Evolutionary conservation across 2,888 invertebrate genomes (phyloP).

Genomic region (Caenorhabditis sp.): DNA sequence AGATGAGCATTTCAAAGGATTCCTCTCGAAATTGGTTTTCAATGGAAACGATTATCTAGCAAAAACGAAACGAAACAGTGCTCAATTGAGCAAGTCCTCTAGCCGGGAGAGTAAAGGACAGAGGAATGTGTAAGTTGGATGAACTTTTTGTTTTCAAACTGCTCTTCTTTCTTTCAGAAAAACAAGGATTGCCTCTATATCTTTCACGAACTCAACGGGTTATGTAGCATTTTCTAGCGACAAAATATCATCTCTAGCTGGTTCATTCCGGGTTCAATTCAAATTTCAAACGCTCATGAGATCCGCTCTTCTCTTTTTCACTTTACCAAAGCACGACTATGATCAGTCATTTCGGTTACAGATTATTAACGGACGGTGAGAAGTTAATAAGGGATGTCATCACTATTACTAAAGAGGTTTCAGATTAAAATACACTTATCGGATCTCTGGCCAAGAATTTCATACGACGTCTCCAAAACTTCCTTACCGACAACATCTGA

Average conservation of each 20-base stretch:
- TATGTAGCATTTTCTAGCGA: conserved; percentile 67
- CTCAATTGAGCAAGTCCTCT: conserved; percentile 34
- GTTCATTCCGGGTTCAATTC: conserved; percentile 77
- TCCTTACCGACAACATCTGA: conserved; percentile 70
- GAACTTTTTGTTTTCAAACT: neutral
- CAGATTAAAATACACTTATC: conserved; percentile 74
- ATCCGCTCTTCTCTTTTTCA: conserved; percentile 71
- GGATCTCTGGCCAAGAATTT: conserved; percentile 62
- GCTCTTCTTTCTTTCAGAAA: conserved; percentile 61
- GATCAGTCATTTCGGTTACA: conserved; percentile 69
- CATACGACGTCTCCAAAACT: conserved; percentile 69
- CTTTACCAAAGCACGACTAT: conserved; percentile 65
- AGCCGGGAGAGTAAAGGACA: conserved; percentile 71
- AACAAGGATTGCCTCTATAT: conserved; percentile 68
- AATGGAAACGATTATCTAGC: conserved; percentile 70
- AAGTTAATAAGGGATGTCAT: neutral
- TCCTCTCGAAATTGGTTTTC: conserved; percentile 64
- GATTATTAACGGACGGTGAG: conserved; percentile 71
- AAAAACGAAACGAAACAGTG: conserved; percentile 53
- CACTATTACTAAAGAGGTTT: too few relatives aligned
- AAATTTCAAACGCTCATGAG: conserved; percentile 79
- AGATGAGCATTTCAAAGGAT: conserved; percentile 66
- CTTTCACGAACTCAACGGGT: conserved; percentile 75
- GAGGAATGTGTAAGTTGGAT: conserved; percentile 71
- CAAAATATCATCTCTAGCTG: conserved; percentile 67